Percentiles rank a stretch among this genome's conserved stretches.
These are phyloP conservation scores for Vimba vimba DNA, from an alignment of 2,113 vertebrate species.

Conservation along the genomic window DNA sequence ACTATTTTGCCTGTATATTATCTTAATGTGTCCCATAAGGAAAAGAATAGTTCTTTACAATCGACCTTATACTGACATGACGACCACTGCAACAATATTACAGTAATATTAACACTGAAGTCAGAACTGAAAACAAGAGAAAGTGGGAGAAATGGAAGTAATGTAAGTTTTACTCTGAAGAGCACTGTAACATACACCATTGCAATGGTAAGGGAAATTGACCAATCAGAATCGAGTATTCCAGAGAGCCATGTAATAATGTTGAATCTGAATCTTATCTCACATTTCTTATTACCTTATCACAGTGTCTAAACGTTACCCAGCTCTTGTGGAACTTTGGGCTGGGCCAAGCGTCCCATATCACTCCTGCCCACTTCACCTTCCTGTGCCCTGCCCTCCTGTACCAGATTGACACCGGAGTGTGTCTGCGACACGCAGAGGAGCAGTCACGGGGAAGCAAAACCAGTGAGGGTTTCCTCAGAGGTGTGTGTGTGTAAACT, in stretches of 20 bases:
- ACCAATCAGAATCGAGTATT: not conserved
- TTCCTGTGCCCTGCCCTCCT: conserved; percentile 85
- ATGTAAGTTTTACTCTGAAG: too few relatives aligned
- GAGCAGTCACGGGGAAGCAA: conserved; percentile 42
- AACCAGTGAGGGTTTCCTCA: conserved; percentile 57
- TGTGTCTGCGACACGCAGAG: conserved; percentile 79
- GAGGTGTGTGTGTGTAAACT: conserved; percentile 42
- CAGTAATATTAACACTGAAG: not conserved
- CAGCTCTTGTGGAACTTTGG: conserved; percentile 84
- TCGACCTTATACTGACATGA: not conserved
- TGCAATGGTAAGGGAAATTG: not conserved
- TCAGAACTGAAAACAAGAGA: conserved; percentile 7
- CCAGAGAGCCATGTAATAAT: not conserved
- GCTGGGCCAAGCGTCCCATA: conserved; percentile 70
- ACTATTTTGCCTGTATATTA: not conserved
- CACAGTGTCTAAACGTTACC: conserved; percentile 82
- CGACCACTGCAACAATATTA: not conserved
- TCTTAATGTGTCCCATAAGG: not conserved
- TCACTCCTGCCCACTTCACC: conserved; percentile 82
- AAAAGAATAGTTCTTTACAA: not conserved
- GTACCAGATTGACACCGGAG: conserved; percentile 86
- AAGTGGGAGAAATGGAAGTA: too few relatives aligned
- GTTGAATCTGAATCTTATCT: not conserved
- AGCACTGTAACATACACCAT: too few relatives aligned
- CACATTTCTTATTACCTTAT: not conserved